These are phyloP conservation scores for Muscina levida DNA, from an alignment of 2,888 invertebrate genomes.

Conservation along the genomic window DNA sequence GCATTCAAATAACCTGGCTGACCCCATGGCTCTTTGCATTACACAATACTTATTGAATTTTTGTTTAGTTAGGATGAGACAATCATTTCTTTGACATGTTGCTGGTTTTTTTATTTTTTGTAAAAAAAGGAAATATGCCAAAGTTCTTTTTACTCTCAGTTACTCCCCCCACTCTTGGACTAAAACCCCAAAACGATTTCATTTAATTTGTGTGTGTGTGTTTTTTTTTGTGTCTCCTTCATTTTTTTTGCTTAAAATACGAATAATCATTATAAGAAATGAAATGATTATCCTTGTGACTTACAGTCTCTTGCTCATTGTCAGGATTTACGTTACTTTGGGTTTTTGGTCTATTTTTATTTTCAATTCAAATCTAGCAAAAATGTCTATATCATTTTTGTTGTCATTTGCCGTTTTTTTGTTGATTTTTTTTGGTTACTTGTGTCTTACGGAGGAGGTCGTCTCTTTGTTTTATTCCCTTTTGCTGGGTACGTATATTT, in stretches of 20 bases:
- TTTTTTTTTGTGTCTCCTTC: too few species aligned
- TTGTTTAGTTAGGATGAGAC: too few species aligned
- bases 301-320: neutral
- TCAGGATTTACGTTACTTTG: neutral
- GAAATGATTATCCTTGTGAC: neutral
- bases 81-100: too few species aligned
- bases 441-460: too few species aligned
- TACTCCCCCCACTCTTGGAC: neutral
- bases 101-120: too few species aligned
- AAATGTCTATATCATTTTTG: conserved; percentile 25
- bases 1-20: too few species aligned
- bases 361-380: conserved; percentile 6
- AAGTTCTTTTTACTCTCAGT: too few species aligned
- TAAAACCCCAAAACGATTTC: neutral
- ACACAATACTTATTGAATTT: too few species aligned
- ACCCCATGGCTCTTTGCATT: too few species aligned
- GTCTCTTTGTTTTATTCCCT: conserved; percentile 20
- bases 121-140: too few species aligned
- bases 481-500: conserved; percentile 11
- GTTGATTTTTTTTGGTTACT: neutral
- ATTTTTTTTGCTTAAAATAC: neutral
- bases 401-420: neutral
- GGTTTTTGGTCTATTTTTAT: neutral
- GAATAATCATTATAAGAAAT: conserved; percentile 17
- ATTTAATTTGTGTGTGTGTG: neutral